Evolutionary conservation across 2,113 vertebrate species (phyloP).

Genomic region (Asarcornis scutulata): DNA sequence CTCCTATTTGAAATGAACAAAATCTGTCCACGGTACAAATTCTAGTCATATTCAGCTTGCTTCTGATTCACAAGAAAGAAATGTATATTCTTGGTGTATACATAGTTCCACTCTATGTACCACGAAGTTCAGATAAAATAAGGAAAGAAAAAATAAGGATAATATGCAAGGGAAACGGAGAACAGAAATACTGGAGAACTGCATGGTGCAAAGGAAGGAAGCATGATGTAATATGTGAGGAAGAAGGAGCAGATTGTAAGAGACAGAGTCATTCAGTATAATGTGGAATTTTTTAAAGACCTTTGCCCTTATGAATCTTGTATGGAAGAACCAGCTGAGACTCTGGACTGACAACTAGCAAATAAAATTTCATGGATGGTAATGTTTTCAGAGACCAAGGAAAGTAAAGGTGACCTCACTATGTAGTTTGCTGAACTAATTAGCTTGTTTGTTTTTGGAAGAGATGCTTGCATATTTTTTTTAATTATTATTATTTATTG

Average conservation of each 20-base stretch:
- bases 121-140: not conserved
- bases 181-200: not conserved
- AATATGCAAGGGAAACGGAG: not conserved
- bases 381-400: not conserved
- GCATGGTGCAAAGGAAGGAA: not conserved
- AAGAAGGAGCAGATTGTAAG: not conserved
- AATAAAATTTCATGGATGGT: slow-evolving; percentile 67
- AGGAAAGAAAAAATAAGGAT: not conserved
- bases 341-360: slow-evolving; percentile 29
- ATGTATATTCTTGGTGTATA: not conserved
- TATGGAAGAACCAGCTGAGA: slow-evolving; percentile 14
- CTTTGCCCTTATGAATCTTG: slow-evolving; percentile 72
- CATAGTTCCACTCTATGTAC: not conserved
- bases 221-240: rapidly evolving
- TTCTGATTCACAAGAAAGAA: not conserved
- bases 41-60: not conserved
- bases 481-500: not conserved
- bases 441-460: slow-evolving; percentile 30
- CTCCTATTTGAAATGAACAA: not conserved
- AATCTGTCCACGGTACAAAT: not conserved
- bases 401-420: slow-evolving; percentile 36
- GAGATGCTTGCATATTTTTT: not conserved
- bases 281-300: slow-evolving; percentile 33
- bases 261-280: not conserved
- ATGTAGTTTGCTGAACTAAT: not conserved